Conservation (phyloP, 1,140 invertebrate genomes). For the Lerema accius region DNA sequence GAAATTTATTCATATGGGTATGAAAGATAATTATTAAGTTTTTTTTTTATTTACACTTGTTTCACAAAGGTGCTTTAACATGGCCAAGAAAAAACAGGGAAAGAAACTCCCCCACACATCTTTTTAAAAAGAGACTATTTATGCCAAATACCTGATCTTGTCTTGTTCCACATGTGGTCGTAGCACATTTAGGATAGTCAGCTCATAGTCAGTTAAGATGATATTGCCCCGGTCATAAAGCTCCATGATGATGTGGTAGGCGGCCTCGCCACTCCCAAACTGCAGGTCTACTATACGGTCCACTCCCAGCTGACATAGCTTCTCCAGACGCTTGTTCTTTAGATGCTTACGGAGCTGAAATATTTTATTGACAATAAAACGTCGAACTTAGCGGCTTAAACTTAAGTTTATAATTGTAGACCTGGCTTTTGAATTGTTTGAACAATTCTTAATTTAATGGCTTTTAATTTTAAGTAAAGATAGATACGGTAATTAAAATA, state of each 20-base stretch:
- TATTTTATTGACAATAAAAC: neutral
- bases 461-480: too few species aligned
- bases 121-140: too few species aligned
- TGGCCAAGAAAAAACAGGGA: too few species aligned
- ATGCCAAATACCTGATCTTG: conserved; percentile 91
- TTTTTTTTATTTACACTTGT: too few species aligned
- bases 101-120: too few species aligned
- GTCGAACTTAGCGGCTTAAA: too few species aligned
- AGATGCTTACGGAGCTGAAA: conserved; percentile 97
- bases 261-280: conserved; percentile 96
- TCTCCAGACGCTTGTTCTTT: conserved; percentile 96
- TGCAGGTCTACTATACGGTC: conserved; percentile 96
- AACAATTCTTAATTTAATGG: neutral
- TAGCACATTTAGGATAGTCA: conserved; percentile 96
- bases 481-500: conserved; percentile 8
- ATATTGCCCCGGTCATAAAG: conserved; percentile 99
- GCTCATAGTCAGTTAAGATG: conserved; percentile 95
- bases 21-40: too few species aligned
- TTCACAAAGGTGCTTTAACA: too few species aligned
- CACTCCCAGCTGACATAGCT: conserved; percentile 91
- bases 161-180: conserved; percentile 96
- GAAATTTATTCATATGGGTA: too few species aligned
- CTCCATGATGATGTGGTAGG: conserved; percentile 98
- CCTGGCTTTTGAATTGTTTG: neutral
- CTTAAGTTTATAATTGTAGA: too few species aligned